These are phyloP conservation scores for Sylvia atricapilla DNA, from an alignment of 2,113 vertebrate species.

Conservation along the genomic window DNA sequence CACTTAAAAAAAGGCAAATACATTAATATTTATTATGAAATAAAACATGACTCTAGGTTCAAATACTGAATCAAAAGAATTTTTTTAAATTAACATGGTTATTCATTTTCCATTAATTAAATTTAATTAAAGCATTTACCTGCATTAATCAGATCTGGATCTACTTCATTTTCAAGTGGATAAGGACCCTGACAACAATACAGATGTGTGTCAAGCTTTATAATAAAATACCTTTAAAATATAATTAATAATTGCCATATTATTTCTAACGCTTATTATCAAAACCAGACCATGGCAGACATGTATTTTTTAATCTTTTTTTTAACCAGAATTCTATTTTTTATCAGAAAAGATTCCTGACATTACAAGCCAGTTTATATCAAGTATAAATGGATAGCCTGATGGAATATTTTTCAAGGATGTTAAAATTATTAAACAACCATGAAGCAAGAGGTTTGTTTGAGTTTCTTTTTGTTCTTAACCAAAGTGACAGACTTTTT, in stretches of 20 bases:
- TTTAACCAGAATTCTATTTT: neutral
- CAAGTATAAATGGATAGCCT: neutral
- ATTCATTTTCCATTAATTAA: neutral
- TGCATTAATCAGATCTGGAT: slow-evolving; percentile 97
- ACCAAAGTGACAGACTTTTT: neutral
- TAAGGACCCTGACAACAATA: slow-evolving; percentile 87
- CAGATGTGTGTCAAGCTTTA: neutral
- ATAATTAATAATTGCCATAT: neutral
- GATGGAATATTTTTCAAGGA: neutral
- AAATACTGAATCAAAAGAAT: neutral
- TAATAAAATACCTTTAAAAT: neutral
- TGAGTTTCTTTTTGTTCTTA: neutral
- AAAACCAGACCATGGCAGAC: neutral
- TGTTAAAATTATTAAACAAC: neutral
- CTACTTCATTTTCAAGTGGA: slow-evolving; percentile 86
- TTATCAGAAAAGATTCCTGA: neutral
- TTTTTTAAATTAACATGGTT: neutral
- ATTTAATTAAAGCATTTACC: slow-evolving; percentile 74
- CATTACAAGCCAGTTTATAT: neutral
- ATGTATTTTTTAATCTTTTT: neutral
- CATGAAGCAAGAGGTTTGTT: accelerated
- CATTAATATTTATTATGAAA: neutral
- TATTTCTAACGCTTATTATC: neutral
- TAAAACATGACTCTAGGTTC: neutral
- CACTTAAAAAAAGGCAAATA: neutral